Evolutionary conservation across 2,888 invertebrate species (phyloP).

Genomic region (Augiades crinisus): DNA sequence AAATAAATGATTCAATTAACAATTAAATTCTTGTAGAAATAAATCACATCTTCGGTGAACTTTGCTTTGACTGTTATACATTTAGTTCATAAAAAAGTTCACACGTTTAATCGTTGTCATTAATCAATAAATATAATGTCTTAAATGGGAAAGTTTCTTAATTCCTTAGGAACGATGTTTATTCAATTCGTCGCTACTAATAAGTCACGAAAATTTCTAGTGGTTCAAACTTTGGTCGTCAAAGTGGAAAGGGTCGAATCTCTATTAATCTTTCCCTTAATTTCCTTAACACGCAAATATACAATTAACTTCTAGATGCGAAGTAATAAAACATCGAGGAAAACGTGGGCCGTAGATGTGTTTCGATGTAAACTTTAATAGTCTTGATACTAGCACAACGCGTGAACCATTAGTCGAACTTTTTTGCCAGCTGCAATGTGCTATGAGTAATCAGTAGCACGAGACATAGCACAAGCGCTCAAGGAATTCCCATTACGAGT

Average conservation of each 20-base stretch:
- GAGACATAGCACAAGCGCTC: slow-evolving; percentile 45
- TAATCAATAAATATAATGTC: too few species aligned
- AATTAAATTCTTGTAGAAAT: too few species aligned
- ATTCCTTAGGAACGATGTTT: neutral
- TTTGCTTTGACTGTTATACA: too few species aligned
- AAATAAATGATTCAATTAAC: too few species aligned
- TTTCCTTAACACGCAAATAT: neutral
- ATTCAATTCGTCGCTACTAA: neutral
- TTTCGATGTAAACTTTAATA: neutral
- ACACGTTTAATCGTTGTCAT: too few species aligned
- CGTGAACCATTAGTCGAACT: neutral
- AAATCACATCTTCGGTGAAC: too few species aligned
- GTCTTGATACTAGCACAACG: neutral
- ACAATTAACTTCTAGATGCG: neutral
- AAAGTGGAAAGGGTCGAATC: neutral
- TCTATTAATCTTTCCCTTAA: neutral
- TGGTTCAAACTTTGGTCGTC: neutral
- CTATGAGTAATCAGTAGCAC: slow-evolving; percentile 47
- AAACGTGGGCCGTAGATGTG: neutral
- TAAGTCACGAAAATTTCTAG: neutral
- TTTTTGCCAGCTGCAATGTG: slow-evolving; percentile 16
- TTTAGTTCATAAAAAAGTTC: too few species aligned
- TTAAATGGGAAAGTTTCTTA: too few species aligned
- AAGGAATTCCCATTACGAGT: slow-evolving; percentile 57
- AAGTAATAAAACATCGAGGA: neutral